Conservation (phyloP, 2,113 vertebrate genomes). For the Garra rufa region DNA sequence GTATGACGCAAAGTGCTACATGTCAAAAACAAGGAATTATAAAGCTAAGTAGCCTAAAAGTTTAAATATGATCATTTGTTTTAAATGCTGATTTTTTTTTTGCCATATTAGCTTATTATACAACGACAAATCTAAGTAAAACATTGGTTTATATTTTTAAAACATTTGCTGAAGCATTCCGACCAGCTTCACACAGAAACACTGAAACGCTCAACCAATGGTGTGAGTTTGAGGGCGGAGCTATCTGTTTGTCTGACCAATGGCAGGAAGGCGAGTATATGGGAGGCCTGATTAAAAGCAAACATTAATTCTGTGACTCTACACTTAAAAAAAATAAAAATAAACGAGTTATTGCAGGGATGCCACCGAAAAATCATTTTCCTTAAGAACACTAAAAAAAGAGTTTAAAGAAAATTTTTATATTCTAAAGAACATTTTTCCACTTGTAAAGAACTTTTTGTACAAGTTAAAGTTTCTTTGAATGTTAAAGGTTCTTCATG, state of each 20-base stretch:
- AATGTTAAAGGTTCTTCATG: too few species aligned
- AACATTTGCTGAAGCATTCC: background rate
- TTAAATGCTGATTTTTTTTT: background rate
- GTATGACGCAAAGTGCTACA: slow-evolving; percentile 6
- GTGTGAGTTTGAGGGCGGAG: background rate
- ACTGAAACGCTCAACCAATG: background rate
- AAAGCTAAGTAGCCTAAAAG: background rate
- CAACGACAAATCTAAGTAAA: background rate
- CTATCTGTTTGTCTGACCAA: background rate
- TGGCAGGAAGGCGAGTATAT: background rate
- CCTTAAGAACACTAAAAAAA: too few species aligned
- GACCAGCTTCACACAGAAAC: background rate
- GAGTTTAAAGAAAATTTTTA: too few species aligned
- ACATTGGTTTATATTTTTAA: background rate
- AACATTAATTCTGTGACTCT: background rate
- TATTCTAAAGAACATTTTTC: too few species aligned
- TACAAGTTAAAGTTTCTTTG: too few species aligned
- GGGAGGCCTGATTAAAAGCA: background rate
- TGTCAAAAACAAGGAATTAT: background rate
- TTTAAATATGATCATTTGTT: background rate
- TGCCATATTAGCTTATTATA: background rate
- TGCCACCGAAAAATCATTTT: too few species aligned
- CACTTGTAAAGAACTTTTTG: too few species aligned
- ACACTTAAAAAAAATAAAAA: too few species aligned
- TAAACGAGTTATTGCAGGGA: too few species aligned